These are phyloP conservation scores for Anoplopoma fimbria DNA, from an alignment of 2,113 vertebrate genomes.

Conservation along the genomic window DNA sequence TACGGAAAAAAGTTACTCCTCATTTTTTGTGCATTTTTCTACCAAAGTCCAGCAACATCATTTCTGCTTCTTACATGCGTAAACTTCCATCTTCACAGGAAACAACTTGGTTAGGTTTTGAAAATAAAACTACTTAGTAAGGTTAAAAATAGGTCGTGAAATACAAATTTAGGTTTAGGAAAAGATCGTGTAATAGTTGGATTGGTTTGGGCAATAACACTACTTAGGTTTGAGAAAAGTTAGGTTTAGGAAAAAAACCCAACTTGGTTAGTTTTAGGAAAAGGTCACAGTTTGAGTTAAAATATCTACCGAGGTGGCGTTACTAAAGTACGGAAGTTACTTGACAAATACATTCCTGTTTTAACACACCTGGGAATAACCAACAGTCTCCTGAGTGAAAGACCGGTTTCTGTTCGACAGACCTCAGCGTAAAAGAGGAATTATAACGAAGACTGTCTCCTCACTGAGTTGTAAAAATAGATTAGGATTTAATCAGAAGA, in stretches of 20 bases:
- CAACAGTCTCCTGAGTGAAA: not conserved
- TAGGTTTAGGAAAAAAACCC: not conserved
- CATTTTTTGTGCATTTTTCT: too few species aligned
- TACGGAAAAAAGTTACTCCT: too few species aligned
- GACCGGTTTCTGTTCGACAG: too few species aligned
- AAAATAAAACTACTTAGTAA: not conserved
- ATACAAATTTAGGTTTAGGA: not conserved
- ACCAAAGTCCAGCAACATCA: too few species aligned
- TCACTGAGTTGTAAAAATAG: slow-evolving; percentile 72
- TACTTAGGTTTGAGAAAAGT: too few species aligned
- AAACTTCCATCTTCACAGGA: not conserved
- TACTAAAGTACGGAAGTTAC: not conserved
- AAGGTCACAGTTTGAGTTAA: not conserved
- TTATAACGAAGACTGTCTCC: slow-evolving; percentile 40
- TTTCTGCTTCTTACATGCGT: not conserved
- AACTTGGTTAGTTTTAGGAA: not conserved
- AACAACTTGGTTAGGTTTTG: not conserved
- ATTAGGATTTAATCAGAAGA: slow-evolving; percentile 73
- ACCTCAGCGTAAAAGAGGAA: slow-evolving; percentile 30
- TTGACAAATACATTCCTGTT: not conserved
- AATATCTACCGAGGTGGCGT: not conserved
- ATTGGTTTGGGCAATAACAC: not conserved
- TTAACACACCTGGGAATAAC: not conserved
- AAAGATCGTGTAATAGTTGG: not conserved
- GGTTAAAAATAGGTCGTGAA: too few species aligned